Evolutionary conservation across 2,888 invertebrate species (phyloP), one percentile per base, ranked within the genome.

Genomic region (Phymatocera aterrima): DNA sequence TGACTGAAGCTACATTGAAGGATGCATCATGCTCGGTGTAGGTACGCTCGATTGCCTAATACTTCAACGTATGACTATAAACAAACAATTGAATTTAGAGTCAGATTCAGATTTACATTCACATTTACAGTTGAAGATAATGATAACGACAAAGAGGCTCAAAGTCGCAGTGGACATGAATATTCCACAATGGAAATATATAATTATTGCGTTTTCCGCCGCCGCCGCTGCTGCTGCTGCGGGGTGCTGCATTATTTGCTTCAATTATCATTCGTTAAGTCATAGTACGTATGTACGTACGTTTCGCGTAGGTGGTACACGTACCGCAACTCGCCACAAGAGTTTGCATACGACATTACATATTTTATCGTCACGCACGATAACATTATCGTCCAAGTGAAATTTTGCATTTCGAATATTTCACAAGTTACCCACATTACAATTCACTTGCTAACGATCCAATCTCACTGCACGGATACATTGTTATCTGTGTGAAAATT

Each of bases 71-170:
- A n/a, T n/a, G n/a, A n/a, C n/a, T n/a, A n/a, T n/a, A 24, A 46
- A 68, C 68, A 68, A 68, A 68, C 68, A 40, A 46, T 68, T 46
- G 46, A 2, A 46, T n/a, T n/a, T n/a, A n/a, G n/a, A n/a, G n/a
- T n/a, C n/a, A n/a, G n/a, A n/a, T n/a, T n/a, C n/a, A n/a, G n/a
- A n/a, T n/a, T n/a, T n/a, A n/a, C n/a, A n/a, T n/a, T n/a, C n/a
- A n/a, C n/a, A n/a, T n/a, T n/a, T n/a, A n/a, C n/a, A n/a, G n/a
- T n/a, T n/a, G n/a, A n/a, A n/a, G n/a, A n/a, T n/a, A n/a, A n/a
- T n/a, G 68, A 68, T 68, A 68, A 68, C 28, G 15, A 34, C 18
- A 43, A 43, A 46, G 24, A n/a, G 46, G 37, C 64, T 37, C 57
- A 8, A 68, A 68, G 28, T 60, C 15, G 18, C 15, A 46, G 21